Conservation (phyloP, 2,113 vertebrate genomes). For the Passer montanus region DNA sequence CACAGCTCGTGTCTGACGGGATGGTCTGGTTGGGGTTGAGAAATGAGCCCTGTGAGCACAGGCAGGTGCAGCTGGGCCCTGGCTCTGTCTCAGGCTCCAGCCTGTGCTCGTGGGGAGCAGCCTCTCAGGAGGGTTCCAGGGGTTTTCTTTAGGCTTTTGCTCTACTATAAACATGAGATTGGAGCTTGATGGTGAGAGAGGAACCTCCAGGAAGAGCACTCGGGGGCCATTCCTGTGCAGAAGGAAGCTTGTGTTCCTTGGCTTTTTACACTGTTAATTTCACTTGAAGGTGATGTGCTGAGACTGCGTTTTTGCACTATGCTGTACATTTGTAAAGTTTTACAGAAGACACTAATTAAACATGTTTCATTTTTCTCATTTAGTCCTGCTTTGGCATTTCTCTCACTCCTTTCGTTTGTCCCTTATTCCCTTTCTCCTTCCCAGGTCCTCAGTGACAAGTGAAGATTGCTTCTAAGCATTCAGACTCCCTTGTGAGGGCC, state of each 20-base stretch:
- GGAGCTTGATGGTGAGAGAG: neutral
- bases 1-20: neutral
- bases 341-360: slow-evolving; percentile 69
- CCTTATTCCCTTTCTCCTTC: neutral
- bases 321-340: slow-evolving; percentile 78
- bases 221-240: neutral
- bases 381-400: slow-evolving; percentile 10
- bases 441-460: neutral
- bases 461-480: neutral
- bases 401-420: neutral
- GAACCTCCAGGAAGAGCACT: neutral
- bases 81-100: neutral
- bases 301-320: slow-evolving; percentile 70
- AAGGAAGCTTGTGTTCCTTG: neutral
- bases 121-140: neutral
- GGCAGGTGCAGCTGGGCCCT: neutral
- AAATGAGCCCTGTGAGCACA: neutral
- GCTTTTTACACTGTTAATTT: slow-evolving; percentile 41
- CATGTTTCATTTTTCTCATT: slow-evolving; percentile 63
- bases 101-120: neutral
- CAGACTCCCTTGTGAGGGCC: neutral
- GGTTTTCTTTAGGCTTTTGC: slow-evolving; percentile 33
- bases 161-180: neutral
- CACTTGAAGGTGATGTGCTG: slow-evolving; percentile 62
- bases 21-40: neutral